Evolutionary conservation across 2,797 vertebrate genomes (phyloP).

Genomic region (Martes flavigula): DNA sequence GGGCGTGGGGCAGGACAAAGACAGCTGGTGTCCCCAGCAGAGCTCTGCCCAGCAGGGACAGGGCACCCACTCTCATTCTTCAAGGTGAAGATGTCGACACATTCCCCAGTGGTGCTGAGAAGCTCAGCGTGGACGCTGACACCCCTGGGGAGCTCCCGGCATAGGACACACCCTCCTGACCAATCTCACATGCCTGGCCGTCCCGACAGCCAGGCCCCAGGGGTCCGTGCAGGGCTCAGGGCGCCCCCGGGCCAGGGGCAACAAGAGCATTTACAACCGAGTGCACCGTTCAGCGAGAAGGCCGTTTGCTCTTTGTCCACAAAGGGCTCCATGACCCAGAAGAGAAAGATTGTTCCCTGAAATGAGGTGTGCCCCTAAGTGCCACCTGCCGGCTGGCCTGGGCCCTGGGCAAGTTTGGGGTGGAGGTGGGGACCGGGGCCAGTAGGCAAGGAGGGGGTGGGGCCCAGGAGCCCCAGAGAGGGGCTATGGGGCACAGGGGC

Average conservation of each 20-base stretch:
- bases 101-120: neutral
- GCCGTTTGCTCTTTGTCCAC: no score
- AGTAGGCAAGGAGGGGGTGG: neutral
- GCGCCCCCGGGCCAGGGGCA: neutral
- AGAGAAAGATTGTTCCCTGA: neutral
- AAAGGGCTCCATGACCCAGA: neutral
- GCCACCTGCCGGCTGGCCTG: neutral
- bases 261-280: no score
- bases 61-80: fast-evolving
- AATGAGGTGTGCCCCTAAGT: neutral
- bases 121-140: no score
- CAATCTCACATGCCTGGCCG: neutral
- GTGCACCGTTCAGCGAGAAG: no score
- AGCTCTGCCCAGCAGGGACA: neutral
- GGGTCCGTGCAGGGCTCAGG: neutral
- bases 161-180: neutral
- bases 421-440: no score
- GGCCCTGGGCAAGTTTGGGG: neutral
- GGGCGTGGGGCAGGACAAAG: neutral
- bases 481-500: fast-evolving
- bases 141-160: fast-evolving
- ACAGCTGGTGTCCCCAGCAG: no score
- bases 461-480: neutral
- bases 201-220: neutral
- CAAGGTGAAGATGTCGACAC: neutral